Percentiles rank a stretch among this genome's conserved stretches.
Conservation (phyloP, 2,888 invertebrate genomes). For the Caradrina clavipalpis region DNA sequence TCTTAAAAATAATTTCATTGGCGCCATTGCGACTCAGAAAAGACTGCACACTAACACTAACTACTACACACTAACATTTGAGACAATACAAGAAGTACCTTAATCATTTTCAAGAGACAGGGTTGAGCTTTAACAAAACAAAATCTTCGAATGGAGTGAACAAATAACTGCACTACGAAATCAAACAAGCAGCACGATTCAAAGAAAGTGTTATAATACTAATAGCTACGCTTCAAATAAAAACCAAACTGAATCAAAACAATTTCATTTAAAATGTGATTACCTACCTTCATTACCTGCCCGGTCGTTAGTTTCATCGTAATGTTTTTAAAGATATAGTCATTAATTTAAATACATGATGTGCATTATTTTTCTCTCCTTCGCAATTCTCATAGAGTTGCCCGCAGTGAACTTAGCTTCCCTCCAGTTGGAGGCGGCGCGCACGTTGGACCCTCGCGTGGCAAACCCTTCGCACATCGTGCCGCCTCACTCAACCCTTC, state of each 20-base stretch:
- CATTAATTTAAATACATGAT: slow-evolving; percentile 25
- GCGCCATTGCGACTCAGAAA: too few relatives aligned
- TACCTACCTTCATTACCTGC: too few relatives aligned
- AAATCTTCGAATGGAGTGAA: neutral
- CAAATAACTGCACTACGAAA: neutral
- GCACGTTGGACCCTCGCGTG: neutral
- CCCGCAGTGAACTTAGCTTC: slow-evolving; percentile 21
- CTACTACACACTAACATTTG: too few relatives aligned
- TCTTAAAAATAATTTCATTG: too few relatives aligned
- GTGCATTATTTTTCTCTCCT: slow-evolving; percentile 23
- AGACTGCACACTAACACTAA: too few relatives aligned
- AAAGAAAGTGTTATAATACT: neutral
- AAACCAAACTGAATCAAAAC: slow-evolving; percentile 34
- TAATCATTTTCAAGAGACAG: too few relatives aligned
- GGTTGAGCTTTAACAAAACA: too few relatives aligned
- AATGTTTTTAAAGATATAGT: slow-evolving; percentile 24
- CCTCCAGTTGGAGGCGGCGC: neutral
- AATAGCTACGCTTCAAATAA: slow-evolving; percentile 11
- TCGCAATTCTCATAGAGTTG: slow-evolving; percentile 11
- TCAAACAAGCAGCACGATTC: neutral
- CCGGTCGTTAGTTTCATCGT: slow-evolving; percentile 3
- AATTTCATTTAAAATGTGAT: slow-evolving; percentile 8
- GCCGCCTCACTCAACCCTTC: neutral
- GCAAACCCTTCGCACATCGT: neutral
- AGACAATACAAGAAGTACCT: too few relatives aligned